Evolutionary conservation across 2,888 invertebrate genomes (phyloP), one percentile per base, ranked within the genome.

Genomic region (Dromius quadrimaculatus): DNA sequence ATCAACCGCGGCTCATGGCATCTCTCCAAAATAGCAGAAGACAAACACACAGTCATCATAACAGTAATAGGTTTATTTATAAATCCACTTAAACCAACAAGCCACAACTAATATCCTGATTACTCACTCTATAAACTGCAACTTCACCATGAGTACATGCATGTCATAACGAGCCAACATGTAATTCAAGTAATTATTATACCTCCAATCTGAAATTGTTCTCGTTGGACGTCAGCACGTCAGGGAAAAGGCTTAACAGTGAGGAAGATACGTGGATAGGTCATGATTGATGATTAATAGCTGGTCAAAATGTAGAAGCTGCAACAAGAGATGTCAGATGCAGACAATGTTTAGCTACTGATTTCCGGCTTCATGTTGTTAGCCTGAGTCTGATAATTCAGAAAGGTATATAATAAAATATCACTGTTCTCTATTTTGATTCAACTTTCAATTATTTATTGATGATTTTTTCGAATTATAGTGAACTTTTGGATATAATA

Each of bases 231-330:
- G 20, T 11, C 47, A 9, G 47, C n/a, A n/a, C n/a, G n/a, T 22
- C 22, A 19, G 11, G 19, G 6, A 9, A 47, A 11, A n/a, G n/a
- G 22, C 45, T 19, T 19, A n/a, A 19, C 38, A 11, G 45, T 45
- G 47, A 47, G 47, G 20, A 20, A 23, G 11, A 23, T 20, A 45
- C 45, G 41, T 15, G 20, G 45, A 22, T 47, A 22, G 22, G 23
- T 47, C n/a, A 23, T 47, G 47, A 47, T 47, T 47, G 47, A 47
- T 47, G 47, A 47, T 47, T 47, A 47, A 47, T 47, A 47, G 23
- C 47, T 47, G 47, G 23, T 23, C 47, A 47, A 23, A 47, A 47
- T 47, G 47, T n/a, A n/a, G n/a, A n/a, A n/a, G 20, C 38, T 11
- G 22, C 11, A n/a, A 23, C 22, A 9, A 38, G n/a, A n/a, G n/a